Evolutionary conservation across 2,888 invertebrate species (phyloP), one percentile per base, ranked within the genome.

Genomic region (Protonemura montana): DNA sequence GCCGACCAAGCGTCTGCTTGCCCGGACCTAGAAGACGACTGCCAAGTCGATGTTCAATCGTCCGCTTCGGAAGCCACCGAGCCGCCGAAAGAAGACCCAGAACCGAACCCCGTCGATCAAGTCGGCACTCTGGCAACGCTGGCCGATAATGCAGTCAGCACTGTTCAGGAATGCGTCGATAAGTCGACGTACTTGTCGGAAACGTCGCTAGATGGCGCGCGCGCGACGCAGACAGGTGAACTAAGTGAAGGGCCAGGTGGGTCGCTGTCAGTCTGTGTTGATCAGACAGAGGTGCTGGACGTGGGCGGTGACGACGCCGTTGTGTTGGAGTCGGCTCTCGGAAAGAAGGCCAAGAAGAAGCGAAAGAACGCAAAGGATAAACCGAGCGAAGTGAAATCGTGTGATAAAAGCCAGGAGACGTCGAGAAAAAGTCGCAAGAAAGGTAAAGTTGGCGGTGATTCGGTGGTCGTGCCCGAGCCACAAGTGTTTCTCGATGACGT

Each of bases 261-360:
- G 7, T 1, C 21, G 59, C 59, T 59, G 59, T 59, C 59, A 59
- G 59, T 59, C 59, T 10, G 59, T 59, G 59, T 21, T 2, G 21
- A 10, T 16, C 59, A 59, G 59, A 21, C 6, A 21, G 59, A 21
- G 59, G 59, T 21, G 16, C 16, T 16, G 21, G 59, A 2, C 86
- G 91, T 90, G 59, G 91, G 91, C 76, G 90, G 90, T 85, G 91
- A 89, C 5, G 90, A 90, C 77, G 30, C 59, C 6, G 81, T 35
- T n/a, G 87, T 85, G 84, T 89, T 89, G 0, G 90, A 90, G 77
- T 90, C 90, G 0, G 89, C 89, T 1, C 89, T 89, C 0, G 82
- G 41, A 7, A 78, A 26, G 78, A 78, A 78, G 78, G 26, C 21
- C 35, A 84, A 59, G 29, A 84, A 76, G 84, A 84, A 76, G 77